Evolutionary conservation across 2,113 vertebrate species (phyloP), one percentile per base, ranked within the genome.

Genomic region (Malurus melanocephalus): DNA sequence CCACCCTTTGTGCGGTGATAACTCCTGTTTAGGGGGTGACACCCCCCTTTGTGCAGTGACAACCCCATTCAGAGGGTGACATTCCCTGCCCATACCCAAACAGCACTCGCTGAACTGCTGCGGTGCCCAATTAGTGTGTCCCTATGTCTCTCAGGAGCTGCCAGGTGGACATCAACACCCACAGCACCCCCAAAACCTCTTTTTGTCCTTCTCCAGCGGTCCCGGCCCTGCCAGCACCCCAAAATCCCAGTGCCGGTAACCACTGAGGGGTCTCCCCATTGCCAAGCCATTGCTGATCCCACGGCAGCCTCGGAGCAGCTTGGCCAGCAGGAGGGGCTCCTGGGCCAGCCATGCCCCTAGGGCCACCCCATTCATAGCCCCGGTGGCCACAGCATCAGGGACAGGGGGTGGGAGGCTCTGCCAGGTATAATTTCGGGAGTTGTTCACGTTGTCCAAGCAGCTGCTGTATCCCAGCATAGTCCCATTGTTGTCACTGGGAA

Each of bases 291-390:
- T 83, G 4, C 60, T 88, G 2, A 65, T 96, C 1, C 88, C 8
- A 10, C 97, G 98, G 96, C 98, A 99, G 30, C 91, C 78, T 4
- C 67, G 82, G 73, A 99, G 94, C 30, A 99, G 88, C 16, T 38
- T 33, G 57, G 98, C 97, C 11, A 99, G 92, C 7, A 75, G 88
- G 24, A 61, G 43, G 51, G 21, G 42, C 24, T 13, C 56, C 26
- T 7, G 17, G 19, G 96, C 96, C n/a, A 98, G 35, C 16, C 79
- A 84, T 28, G 57, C 53, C 13, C 98, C 98, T 27, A 99, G 80
- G 49, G 98, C 75, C 38, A 94, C 46, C 9, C 98, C 98, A 1
- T 99, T 98, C 96, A 99, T 97, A 9, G 96, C 98, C 10, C 98
- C 98, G 3, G 98, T 98, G 92, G 98, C 89, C 38, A 97, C 57